A percentile compares a stretch with the other conserved stretches of the same genome.
Conservation (phyloP, 2,797 vertebrate species). For the Sebastiscus albofasciatus region DNA sequence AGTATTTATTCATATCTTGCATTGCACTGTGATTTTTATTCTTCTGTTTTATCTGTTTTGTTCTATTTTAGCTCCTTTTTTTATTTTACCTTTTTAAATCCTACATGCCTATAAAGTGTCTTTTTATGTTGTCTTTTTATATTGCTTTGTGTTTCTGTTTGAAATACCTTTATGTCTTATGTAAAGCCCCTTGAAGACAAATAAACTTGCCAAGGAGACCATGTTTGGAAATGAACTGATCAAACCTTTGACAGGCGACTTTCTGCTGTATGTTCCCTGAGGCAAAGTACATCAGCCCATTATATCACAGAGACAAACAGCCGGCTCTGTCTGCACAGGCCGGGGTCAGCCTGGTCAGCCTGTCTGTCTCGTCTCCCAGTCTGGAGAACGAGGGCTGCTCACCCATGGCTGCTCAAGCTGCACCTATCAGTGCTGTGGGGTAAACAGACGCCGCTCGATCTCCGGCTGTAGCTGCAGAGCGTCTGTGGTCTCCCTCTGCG, state of each 20-base stretch:
- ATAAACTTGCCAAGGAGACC: background rate
- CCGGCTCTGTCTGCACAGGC: conserved; percentile 32
- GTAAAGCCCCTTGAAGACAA: background rate
- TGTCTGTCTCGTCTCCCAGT: conserved; percentile 47
- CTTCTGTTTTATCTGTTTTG: background rate
- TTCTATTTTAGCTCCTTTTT: background rate
- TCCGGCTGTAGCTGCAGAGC: conserved; percentile 8
- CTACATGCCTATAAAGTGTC: background rate
- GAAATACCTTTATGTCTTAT: background rate
- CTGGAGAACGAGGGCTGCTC: conserved; percentile 21
- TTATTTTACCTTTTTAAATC: background rate
- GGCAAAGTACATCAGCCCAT: conserved; percentile 16
- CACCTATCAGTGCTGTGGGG: conserved; percentile 58
- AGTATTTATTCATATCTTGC: background rate
- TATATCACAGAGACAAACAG: conserved; percentile 39
- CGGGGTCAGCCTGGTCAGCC: conserved; percentile 56
- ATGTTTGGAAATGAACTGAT: conserved; percentile 24
- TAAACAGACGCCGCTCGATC: conserved; percentile 52
- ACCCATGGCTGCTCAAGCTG: conserved; percentile 70
- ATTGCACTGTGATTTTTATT: background rate
- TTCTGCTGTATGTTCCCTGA: background rate
- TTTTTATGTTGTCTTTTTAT: background rate
- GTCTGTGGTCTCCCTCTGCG: background rate
- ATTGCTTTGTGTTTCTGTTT: background rate
- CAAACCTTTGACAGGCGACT: conserved; percentile 14